phyloP scores from a whole-genome alignment of 2,113 vertebrate species.

The Parus major region DNA sequence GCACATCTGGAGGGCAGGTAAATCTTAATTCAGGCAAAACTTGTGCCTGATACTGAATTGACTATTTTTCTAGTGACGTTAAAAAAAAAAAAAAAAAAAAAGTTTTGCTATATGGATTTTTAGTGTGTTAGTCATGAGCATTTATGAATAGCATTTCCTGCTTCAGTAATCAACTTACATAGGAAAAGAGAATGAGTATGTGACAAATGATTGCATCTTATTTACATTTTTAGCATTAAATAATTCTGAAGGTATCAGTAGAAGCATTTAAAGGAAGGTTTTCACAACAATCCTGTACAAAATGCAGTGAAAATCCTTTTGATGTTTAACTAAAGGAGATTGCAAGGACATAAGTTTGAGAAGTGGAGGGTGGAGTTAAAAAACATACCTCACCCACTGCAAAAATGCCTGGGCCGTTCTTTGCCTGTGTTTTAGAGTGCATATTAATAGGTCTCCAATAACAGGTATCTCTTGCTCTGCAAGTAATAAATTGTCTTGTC shows the following conservation, averaged over 20 bases:
- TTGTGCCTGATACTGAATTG: background rate
- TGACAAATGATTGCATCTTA: slow-evolving; percentile 45
- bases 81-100: background rate
- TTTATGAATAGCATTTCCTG: slow-evolving; percentile 33
- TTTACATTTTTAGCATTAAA: slow-evolving; percentile 39
- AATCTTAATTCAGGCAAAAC: background rate
- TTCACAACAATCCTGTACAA: background rate
- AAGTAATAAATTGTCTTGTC: background rate
- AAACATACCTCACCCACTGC: slow-evolving; percentile 10
- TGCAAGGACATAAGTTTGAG: background rate
- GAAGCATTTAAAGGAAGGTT: slow-evolving; percentile 19
- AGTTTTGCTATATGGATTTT: background rate
- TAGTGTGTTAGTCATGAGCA: background rate
- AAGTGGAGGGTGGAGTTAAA: slow-evolving; percentile 13
- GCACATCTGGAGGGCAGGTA: background rate
- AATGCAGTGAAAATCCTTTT: slow-evolving; percentile 15
- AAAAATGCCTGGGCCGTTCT: slow-evolving; percentile 15
- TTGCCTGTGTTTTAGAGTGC: background rate
- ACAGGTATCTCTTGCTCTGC: slow-evolving; percentile 14
- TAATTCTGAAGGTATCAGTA: slow-evolving; percentile 14
- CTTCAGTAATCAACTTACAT: slow-evolving; percentile 8
- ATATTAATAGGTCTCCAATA: slow-evolving; percentile 6
- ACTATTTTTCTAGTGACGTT: background rate
- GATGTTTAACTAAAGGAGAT: slow-evolving; percentile 29
- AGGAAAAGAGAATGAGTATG: background rate